Base-by-base conservation (phyloP, 2,888 invertebrate genomes). In the Carpatolechia fugitivella region DNA sequence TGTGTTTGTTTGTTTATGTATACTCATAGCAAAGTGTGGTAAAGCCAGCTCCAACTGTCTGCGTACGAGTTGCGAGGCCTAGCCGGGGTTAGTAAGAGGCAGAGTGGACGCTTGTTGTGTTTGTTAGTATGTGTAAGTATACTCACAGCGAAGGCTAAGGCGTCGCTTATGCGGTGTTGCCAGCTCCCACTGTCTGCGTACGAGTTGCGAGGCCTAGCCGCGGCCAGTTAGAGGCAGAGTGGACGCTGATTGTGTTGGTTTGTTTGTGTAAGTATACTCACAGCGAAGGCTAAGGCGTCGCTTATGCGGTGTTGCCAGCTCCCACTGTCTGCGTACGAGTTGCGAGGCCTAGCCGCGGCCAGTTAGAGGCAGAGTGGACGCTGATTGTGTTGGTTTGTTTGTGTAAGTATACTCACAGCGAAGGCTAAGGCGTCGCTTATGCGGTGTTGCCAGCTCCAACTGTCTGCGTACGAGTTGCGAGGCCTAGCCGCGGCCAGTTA, bases 131-230 rank as follows among this genome's bases (percentile, higher is more conserved):
- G 38, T 38, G 14, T 38, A 14, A 13, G 38, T n/a, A 14, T 38
- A 80, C 86, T 81, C 58, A 88, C 89, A 85, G 60, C 86, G 62
- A 8, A 89, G 65, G 40, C 87, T 88, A 24, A 85, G 74, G 18
- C 89, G 63, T 1, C 87, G 68, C 38, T 80, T 78, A 58, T 84
- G 80, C 0, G 66, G 73, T 0, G 76, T 66, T 31, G 70, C 57
- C 38, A 84, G 60, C 61, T 90, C 84, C 0, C 90, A 73, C 65
- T 90, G 24, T 24, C 3, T 24, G 24, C 6, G 24, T 24, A 6
- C 6, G 24, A 4, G 24, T 24, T n/a, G n/a, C n/a, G n/a, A n/a
- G n/a, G n/a, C n/a, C n/a, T n/a, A n/a, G n/a, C n/a, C n/a, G n/a
- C n/a, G n/a, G n/a, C n/a, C n/a, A n/a, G n/a, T n/a, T n/a, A n/a